phyloP scores from a whole-genome alignment of 2,113 vertebrate genomes.

The Setophaga kirtlandii region DNA sequence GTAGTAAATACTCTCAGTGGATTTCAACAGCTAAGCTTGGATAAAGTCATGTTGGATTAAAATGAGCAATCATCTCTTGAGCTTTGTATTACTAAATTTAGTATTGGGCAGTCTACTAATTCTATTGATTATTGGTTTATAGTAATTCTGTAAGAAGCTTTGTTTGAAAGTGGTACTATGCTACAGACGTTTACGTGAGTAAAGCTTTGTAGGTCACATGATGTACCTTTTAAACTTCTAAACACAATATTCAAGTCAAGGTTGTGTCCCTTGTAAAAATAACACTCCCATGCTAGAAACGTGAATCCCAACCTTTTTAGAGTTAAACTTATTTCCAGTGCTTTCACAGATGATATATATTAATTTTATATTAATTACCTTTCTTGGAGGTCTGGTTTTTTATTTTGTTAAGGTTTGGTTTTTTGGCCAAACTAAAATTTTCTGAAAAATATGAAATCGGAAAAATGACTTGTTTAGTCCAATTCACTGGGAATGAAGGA shows the following conservation, averaged over 20 bases:
- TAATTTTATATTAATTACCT: neutral
- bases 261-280: neutral
- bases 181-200: neutral
- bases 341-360: neutral
- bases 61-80: slow-evolving; percentile 27
- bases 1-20: slow-evolving; percentile 38
- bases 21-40: slow-evolving; percentile 58
- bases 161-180: neutral
- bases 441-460: neutral
- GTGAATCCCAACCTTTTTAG: neutral
- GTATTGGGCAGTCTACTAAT: neutral
- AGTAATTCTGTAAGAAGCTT: slow-evolving; percentile 57
- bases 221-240: neutral
- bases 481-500: neutral
- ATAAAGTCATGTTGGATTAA: slow-evolving; percentile 67
- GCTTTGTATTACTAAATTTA: slow-evolving; percentile 58
- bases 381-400: neutral
- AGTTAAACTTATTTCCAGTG: neutral
- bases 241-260: neutral
- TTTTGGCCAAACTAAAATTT: neutral
- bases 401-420: neutral
- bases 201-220: slow-evolving; percentile 33
- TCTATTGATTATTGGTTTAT: slow-evolving; percentile 52
- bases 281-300: neutral
- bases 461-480: neutral